phyloP scores from a whole-genome alignment of 2,797 vertebrate genomes.

The Phylloscopus collybita region DNA sequence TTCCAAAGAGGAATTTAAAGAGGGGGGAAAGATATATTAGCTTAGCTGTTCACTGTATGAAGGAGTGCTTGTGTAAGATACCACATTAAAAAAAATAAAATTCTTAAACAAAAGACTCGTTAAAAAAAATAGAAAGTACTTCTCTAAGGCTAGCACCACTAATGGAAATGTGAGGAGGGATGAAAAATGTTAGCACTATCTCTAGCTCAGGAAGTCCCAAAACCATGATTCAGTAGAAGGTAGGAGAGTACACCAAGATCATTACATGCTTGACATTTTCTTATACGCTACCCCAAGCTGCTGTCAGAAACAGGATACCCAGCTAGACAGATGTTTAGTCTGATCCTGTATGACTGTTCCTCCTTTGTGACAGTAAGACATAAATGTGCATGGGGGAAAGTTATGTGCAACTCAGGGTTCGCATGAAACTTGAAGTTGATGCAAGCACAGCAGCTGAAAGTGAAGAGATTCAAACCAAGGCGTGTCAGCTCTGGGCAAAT shows the following conservation, averaged over 20 bases:
- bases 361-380: conserved; percentile 47
- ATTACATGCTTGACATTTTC: conserved; percentile 48
- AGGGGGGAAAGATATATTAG: neutral
- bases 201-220: conserved; percentile 58
- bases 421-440: neutral
- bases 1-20: conserved; percentile 2
- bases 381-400: conserved; percentile 31
- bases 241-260: conserved; percentile 31
- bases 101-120: neutral
- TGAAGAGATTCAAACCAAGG: neutral
- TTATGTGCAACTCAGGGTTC: conserved; percentile 18
- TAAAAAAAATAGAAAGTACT: neutral
- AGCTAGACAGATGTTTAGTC: conserved; percentile 70
- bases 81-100: neutral
- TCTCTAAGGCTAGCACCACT: neutral
- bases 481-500: neutral
- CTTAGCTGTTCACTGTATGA: neutral
- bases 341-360: conserved; percentile 57
- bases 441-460: neutral
- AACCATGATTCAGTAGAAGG: conserved; percentile 60
- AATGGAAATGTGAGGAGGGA: neutral
- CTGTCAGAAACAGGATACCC: conserved; percentile 68
- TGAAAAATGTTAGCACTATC: conserved; percentile 57
- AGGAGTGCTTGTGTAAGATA: neutral
- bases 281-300: conserved; percentile 35